Conservation (phyloP, 64 coral and sea anemone genomes). For the Porites lutea region DNA sequence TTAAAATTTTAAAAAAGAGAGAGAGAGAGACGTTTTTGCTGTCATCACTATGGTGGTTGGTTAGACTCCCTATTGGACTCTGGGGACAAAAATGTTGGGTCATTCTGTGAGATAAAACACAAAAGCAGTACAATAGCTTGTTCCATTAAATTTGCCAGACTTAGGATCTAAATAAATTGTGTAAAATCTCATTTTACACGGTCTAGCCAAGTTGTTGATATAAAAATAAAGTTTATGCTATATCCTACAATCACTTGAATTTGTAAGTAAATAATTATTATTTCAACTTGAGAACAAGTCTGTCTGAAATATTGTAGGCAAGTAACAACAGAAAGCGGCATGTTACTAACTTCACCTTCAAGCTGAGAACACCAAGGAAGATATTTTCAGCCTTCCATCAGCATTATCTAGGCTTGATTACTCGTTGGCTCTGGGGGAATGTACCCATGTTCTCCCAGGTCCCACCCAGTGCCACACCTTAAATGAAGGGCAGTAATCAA, state of each 20-base stretch:
- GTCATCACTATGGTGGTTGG: no score
- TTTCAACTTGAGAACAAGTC: background rate
- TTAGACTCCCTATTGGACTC: no score
- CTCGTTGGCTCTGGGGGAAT: no score
- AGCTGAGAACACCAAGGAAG: background rate
- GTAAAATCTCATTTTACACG: conserved; percentile 24
- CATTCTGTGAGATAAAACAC: background rate
- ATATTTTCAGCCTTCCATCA: background rate
- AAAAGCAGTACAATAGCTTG: conserved; percentile 5
- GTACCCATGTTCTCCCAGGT: no score
- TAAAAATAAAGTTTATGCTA: conserved; percentile 44
- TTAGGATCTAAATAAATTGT: background rate
- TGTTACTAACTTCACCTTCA: background rate
- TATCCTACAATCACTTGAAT: background rate
- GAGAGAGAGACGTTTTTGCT: no score
- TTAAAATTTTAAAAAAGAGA: no score
- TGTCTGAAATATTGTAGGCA: background rate
- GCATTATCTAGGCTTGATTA: background rate
- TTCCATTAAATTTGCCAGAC: background rate
- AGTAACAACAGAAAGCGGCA: background rate
- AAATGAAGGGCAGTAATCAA: no score
- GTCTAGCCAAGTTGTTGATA: conserved; percentile 4
- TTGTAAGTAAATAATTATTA: background rate
- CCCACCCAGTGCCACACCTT: no score
- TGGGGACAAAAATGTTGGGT: no score